These are phyloP conservation scores for Melanaphis sacchari DNA, from an alignment of 1,140 invertebrate genomes.

Conservation along the genomic window DNA sequence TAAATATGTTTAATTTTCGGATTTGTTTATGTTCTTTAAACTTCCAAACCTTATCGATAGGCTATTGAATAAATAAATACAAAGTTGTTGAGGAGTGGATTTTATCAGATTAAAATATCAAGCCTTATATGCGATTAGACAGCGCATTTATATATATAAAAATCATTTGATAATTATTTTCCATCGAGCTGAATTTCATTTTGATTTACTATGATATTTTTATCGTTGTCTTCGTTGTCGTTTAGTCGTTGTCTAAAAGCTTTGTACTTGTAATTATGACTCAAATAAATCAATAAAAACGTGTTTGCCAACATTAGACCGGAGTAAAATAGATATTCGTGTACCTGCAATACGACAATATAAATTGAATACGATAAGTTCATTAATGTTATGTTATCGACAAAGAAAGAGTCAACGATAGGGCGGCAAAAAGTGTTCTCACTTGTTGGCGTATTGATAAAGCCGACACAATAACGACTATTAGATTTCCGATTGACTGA, in stretches of 20 bases:
- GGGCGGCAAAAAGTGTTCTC: conserved; percentile 62
- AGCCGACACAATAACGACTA: conserved; percentile 66
- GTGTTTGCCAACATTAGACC: conserved; percentile 84
- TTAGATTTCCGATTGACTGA: conserved; percentile 66
- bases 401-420: conserved; percentile 59
- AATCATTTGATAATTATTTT: not conserved
- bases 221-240: not conserved
- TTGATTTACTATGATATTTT: not conserved
- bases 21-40: no score
- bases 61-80: no score
- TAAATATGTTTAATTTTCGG: no score
- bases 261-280: conserved; percentile 70
- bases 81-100: not conserved
- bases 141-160: not conserved
- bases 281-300: conserved; percentile 79
- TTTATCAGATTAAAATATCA: not conserved
- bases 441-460: conserved; percentile 66
- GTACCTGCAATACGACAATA: conserved; percentile 68
- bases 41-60: no score
- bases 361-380: conserved; percentile 51
- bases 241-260: not conserved
- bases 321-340: conserved; percentile 88
- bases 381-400: not conserved
- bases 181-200: not conserved
- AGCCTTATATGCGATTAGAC: not conserved